Base-by-base conservation (phyloP, 1,140 invertebrate genomes). In the Drosophila kohkoa region DNA sequence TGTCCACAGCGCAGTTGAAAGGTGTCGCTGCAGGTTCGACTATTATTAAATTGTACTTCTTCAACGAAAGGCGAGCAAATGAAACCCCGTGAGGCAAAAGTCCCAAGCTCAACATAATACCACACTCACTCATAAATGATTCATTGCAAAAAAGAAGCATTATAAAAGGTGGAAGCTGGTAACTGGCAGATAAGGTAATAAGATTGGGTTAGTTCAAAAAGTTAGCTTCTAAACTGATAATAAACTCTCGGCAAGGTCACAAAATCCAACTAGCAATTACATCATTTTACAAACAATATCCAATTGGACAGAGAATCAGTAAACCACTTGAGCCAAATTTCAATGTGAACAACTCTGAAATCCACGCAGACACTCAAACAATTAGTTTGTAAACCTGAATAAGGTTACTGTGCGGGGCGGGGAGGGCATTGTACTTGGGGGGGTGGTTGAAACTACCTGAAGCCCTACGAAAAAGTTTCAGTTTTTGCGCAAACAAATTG, bases 401-500 rank as follows among this genome's bases (percentile, higher is more conserved):
- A 38, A 67, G 75, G 46, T 43, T 30, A 38, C 11, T 6, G 7
- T 13, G 32, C 11, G 32, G 49, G 38, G 35, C 45, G 54, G 7
- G 5, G 16, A 8, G 15, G 57, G 25, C 20, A 7, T 10, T 13
- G 13, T 13, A 25, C 30, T 6, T 30, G n/a, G 46, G 59, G 45
- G 46, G 28, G 16, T 16, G 55, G 7, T 66, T 65, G 59, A 38
- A 60, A 41, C 66, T 58, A 48, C 7, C 64, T 75, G 83, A 88
- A 88, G 80, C 85, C 85, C 51, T 89, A 88, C 71, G 71, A 83
- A 88, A 88, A 88, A 88, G 85, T 83, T 89, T 83, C 75, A 89
- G 81, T 85, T 89, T 88, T 89, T 89, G 81, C 75, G 75, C 85
- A 89, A 89, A 79, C 85, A 89, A 89, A 89, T 89, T 89, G 85